Conservation (phyloP, 2,113 vertebrate species). For the Hippocampus comes region DNA sequence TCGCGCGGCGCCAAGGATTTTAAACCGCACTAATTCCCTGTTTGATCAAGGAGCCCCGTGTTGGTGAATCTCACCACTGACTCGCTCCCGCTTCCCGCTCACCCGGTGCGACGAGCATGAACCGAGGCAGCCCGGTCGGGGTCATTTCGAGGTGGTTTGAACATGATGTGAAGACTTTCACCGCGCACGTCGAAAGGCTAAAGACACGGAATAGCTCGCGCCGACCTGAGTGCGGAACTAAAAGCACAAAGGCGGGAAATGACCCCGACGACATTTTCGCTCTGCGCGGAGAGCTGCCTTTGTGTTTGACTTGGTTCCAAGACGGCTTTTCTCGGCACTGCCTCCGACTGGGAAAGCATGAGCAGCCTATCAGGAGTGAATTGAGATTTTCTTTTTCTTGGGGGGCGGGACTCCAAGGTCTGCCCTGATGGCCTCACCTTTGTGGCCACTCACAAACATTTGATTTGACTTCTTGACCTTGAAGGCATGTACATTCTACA, state of each 20-base stretch:
- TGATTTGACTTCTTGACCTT: slow-evolving; percentile 41
- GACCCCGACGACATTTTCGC: slow-evolving; percentile 35
- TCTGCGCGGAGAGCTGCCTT: slow-evolving; percentile 30
- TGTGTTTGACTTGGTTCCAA: slow-evolving; percentile 21
- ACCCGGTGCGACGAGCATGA: slow-evolving; percentile 17
- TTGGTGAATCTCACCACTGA: slow-evolving; percentile 57
- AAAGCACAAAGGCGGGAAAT: slow-evolving; percentile 25
- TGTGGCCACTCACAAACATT: slow-evolving; percentile 33
- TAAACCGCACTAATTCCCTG: slow-evolving; percentile 66
- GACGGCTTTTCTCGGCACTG: slow-evolving; percentile 15
- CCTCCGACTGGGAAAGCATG: slow-evolving; percentile 2
- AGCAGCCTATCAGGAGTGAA: slow-evolving; percentile 20
- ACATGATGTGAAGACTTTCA: slow-evolving; percentile 53
- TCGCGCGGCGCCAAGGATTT: slow-evolving; percentile 71
- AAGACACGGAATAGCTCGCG: slow-evolving; percentile 36
- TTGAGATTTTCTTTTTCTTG: background rate
- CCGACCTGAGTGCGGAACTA: slow-evolving; percentile 38
- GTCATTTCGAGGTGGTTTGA: slow-evolving; percentile 63
- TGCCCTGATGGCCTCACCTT: slow-evolving; percentile 21
- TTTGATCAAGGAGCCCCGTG: slow-evolving; percentile 69
- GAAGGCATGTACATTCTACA: slow-evolving; percentile 67
- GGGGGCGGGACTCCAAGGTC: slow-evolving; percentile 8
- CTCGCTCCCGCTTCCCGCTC: slow-evolving; percentile 31
- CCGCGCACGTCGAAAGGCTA: slow-evolving; percentile 26
- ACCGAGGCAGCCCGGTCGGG: slow-evolving; percentile 49